Base-by-base conservation (phyloP, 2,797 vertebrate species). In the Bryconaethiops microstoma region DNA sequence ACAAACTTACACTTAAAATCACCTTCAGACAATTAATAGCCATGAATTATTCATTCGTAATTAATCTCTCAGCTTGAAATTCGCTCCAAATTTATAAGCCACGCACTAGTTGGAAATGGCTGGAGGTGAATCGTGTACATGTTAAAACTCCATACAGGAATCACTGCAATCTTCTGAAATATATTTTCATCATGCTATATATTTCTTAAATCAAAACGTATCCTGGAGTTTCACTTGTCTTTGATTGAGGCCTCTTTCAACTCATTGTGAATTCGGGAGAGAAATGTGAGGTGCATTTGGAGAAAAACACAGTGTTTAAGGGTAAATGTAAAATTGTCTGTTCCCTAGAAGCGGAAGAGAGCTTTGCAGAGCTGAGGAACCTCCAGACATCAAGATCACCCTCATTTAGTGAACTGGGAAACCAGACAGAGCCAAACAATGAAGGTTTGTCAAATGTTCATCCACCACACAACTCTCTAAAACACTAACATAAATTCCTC, bases 381-480 rank as follows among this genome's bases (percentile, higher is more conserved):
- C 62, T 83, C 40, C 85, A 76, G 55, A 75, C 76, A 6, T 87
- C 87, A 29, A 77, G 60, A 82, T 90, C 88, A 74, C 63, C 80
- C 4, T 69, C 84, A 50, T 78, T 64, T 23, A 85, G 87, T 63
- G 86, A 86, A 17, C 45, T 63, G 0, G 81, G 81, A 54, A 64
- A 84, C 60, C 75, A 82, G 45, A 72, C 64, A 29, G 79, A 85
- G 29, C 62, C 72, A 39, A 74, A 78, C 48, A 60, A 71, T 13
- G 73, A 86, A 90, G 87, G 89, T 89, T 83, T 23, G 70, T n/a
- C 45, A 62, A 64, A 50, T 10, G n/a, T n/a, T n/a, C n/a, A n/a
- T n/a, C n/a, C n/a, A n/a, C n/a, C n/a, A n/a, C n/a, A n/a, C n/a
- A n/a, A n/a, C 13, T 52, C 48, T 12, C 48, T 52, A 57, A 19